A percentile compares a stretch with the other conserved stretches of the same genome.
These are phyloP conservation scores for Onychomys arenicola DNA, from an alignment of 2,797 vertebrate genomes.

Conservation along the genomic window DNA sequence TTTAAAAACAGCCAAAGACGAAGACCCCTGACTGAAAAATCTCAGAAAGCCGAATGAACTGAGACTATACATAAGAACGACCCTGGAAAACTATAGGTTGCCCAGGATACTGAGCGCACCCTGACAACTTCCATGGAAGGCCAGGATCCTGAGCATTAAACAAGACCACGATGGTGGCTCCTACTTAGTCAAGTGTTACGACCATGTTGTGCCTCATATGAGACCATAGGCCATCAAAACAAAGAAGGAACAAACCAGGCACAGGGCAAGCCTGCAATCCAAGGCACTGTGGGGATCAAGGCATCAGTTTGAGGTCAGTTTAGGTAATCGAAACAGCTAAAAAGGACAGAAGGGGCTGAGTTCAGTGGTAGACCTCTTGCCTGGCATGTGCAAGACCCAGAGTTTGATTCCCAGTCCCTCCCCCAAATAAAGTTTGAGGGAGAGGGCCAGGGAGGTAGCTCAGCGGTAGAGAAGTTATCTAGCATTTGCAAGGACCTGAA, in stretches of 20 bases:
- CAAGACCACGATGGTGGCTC: not conserved
- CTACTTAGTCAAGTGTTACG: not conserved
- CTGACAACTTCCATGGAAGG: not conserved
- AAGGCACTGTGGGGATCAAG: not conserved
- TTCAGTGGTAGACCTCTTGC: not conserved
- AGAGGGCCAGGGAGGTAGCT: not conserved
- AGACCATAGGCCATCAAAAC: not conserved
- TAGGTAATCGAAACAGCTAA: not conserved
- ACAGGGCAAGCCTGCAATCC: not conserved
- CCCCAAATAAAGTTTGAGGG: not conserved
- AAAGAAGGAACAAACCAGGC: not conserved
- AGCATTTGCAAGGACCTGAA: not conserved
- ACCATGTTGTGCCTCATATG: too few relatives aligned
- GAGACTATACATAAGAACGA: not conserved
- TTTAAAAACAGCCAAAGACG: not conserved
- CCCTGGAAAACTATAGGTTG: not conserved
- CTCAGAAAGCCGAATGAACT: not conserved
- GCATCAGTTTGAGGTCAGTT: not conserved
- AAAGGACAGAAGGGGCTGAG: not conserved
- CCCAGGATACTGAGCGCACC: not conserved
- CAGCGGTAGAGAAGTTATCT: not conserved
- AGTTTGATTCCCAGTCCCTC: not conserved
- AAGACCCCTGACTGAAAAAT: not conserved
- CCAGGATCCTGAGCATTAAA: not conserved
- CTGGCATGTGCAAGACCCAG: not conserved